These are phyloP conservation scores for Anableps anableps DNA, from an alignment of 2,797 vertebrate species.

Conservation along the genomic window DNA sequence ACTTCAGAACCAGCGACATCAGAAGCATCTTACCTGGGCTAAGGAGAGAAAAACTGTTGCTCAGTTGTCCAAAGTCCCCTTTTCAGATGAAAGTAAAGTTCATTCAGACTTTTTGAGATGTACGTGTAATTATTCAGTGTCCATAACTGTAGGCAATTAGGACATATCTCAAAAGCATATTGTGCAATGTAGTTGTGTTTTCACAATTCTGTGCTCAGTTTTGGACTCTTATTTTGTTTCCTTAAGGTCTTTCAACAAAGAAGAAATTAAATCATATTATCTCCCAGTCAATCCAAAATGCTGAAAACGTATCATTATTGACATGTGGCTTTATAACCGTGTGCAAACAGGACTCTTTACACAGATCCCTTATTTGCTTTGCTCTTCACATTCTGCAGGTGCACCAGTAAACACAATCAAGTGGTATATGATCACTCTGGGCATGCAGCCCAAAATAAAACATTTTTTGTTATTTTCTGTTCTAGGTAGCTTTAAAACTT, in stretches of 20 bases:
- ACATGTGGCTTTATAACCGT: neutral
- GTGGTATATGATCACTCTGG: slow-evolving; percentile 44
- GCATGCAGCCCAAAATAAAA: slow-evolving; percentile 41
- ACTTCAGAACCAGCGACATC: too few relatives aligned
- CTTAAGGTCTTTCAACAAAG: too few relatives aligned
- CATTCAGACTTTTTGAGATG: too few relatives aligned
- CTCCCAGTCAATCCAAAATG: neutral
- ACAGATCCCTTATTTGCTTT: slow-evolving; percentile 55
- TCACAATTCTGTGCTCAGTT: neutral
- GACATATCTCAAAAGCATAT: neutral
- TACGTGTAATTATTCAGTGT: neutral
- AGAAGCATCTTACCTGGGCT: too few relatives aligned
- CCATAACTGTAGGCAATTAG: neutral
- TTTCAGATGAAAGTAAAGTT: too few relatives aligned
- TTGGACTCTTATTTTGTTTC: neutral
- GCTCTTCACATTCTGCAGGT: slow-evolving; percentile 55
- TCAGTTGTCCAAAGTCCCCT: too few relatives aligned
- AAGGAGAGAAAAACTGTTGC: too few relatives aligned
- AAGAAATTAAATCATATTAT: too few relatives aligned
- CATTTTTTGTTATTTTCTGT: slow-evolving; percentile 27
- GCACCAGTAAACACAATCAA: slow-evolving; percentile 32
- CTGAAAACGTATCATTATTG: neutral
- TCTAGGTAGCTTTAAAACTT: slow-evolving; percentile 41
- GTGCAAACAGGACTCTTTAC: slow-evolving; percentile 42
- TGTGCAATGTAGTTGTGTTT: neutral